Base-by-base conservation (phyloP, 2,113 vertebrate genomes). In the Syrmaticus mikado region DNA sequence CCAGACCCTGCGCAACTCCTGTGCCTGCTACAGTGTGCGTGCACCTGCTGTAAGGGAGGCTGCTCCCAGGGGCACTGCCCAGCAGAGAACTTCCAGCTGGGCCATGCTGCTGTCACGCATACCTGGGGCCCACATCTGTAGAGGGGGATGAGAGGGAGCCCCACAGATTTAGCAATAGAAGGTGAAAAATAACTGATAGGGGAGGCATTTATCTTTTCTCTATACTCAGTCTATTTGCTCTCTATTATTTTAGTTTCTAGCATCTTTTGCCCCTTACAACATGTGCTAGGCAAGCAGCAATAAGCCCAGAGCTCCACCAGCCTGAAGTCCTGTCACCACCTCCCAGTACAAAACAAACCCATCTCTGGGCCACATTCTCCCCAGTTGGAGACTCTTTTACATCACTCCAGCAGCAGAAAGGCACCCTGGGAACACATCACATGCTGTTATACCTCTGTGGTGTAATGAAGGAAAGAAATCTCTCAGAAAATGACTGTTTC, bases 241-340 rank as follows among this genome's bases (percentile, higher is more conserved):
- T 92, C 76, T 32, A 70, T n/a, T 72, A 77, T 53, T 87, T 80
- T 20, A 64, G 46, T 74, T 91, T 87, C 41, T 85, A 92, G 71
- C 60, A 92, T 64, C 72, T 68, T 71, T 78, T 45, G 53, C 85
- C 67, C 75, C 52, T 62, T 38, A 48, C 4, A 62, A 46, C 60
- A 55, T 41, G 85, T 94, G 55, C 52, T 1, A 5, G 50, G 68
- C 83, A 85, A 75, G 82, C 57, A 76, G 93, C 70, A 84, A 91
- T 21, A 41, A 0, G 38, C 38, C 38, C 10, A 6, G 11, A 38
- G 1, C 80, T 36, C 67, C 21, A 68, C 15, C 50, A 62, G 25
- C 75, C 64, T 43, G n/a, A 8, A 11, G 24, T 76, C 64, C 80
- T 24, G 58, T 25, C 2, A 0, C 78, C 87, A 10, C 45, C 73